Conservation (phyloP, 2,113 vertebrate species). For the Callocephalon fimbriatum region DNA sequence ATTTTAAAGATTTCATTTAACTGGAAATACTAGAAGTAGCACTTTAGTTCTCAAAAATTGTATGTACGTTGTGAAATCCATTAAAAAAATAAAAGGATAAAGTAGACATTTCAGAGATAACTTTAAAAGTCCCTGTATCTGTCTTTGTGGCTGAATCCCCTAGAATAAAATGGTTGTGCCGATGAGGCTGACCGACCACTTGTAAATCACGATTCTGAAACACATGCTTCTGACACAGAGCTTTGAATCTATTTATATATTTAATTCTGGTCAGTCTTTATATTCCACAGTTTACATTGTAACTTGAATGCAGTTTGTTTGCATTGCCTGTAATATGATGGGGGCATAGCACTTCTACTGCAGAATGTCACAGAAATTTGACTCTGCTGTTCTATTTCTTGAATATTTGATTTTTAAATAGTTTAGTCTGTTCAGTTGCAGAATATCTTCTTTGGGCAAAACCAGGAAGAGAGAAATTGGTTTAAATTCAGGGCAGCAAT, state of each 20-base stretch:
- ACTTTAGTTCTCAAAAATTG: conserved; percentile 21
- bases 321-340: not conserved
- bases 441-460: not conserved
- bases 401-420: not conserved
- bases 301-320: not conserved
- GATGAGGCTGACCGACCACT: not conserved
- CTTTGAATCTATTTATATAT: not conserved
- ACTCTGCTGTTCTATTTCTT: not conserved
- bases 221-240: not conserved
- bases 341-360: not conserved
- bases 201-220: not conserved
- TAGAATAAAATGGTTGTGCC: not conserved
- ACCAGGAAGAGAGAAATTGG: not conserved
- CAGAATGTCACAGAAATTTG: not conserved
- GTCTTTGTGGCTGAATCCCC: not conserved
- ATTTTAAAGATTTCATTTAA: conserved; percentile 33
- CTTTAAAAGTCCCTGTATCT: not conserved
- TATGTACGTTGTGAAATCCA: not conserved
- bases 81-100: not conserved
- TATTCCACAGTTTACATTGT: not conserved
- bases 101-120: not conserved
- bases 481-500: not conserved
- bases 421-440: not conserved
- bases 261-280: not conserved
- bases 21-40: conserved; percentile 1